These are phyloP conservation scores for Brachionus koreanus DNA, from an alignment of 1,140 invertebrate genomes.

Conservation along the genomic window DNA sequence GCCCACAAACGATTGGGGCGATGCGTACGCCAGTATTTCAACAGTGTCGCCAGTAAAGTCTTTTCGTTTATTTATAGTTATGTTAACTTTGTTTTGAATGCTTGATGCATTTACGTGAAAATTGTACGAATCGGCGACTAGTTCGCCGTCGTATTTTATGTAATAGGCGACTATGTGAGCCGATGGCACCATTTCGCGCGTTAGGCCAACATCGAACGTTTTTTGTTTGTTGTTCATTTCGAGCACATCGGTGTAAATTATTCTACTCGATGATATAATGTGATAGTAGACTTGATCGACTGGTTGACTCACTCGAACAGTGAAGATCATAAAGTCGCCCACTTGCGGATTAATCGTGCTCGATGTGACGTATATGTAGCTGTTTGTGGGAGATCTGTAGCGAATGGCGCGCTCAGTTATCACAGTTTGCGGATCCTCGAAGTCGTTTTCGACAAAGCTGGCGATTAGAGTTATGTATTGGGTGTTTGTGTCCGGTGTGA, in stretches of 20 bases:
- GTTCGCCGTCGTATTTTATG: conserved; percentile 72
- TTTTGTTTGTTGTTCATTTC: conserved; percentile 53
- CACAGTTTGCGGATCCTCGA: conserved; percentile 6
- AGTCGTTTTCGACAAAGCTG: conserved; percentile 40
- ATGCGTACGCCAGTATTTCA: conserved; percentile 82
- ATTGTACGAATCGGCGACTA: conserved; percentile 83
- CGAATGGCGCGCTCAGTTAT: conserved; percentile 41
- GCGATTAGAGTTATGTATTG: conserved; percentile 41
- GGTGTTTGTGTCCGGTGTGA: conserved; percentile 41
- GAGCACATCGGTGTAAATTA: conserved; percentile 54
- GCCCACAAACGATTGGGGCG: conserved; percentile 85
- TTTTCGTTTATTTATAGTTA: conserved; percentile 84
- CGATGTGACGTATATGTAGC: conserved; percentile 80
- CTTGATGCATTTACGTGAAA: conserved; percentile 86
- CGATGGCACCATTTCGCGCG: conserved; percentile 87
- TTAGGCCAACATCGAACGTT: conserved; percentile 81
- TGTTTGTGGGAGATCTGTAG: conserved; percentile 72
- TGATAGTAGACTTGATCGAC: conserved; percentile 81
- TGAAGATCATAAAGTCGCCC: conserved; percentile 88
- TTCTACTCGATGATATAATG: conserved; percentile 55
- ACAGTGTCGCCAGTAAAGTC: conserved; percentile 83
- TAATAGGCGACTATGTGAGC: conserved; percentile 84
- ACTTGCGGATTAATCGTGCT: conserved; percentile 77
- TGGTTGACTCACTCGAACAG: conserved; percentile 84
- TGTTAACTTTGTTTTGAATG: conserved; percentile 67